Conservation (phyloP, 2,888 invertebrate species). For the Agapetus fuscipes region DNA sequence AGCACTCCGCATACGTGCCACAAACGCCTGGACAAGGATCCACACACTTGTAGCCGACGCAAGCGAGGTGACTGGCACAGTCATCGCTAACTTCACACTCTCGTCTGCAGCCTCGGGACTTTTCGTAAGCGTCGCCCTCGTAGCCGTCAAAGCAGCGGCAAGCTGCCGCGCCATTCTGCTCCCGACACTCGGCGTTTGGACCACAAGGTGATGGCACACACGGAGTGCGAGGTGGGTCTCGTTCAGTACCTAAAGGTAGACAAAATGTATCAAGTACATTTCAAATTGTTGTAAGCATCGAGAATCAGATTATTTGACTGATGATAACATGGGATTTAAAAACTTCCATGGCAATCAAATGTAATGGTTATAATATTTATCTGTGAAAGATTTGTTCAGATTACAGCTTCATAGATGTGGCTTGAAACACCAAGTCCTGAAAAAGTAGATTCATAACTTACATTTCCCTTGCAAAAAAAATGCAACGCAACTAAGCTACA, state of each 20-base stretch:
- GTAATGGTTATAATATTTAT: background rate
- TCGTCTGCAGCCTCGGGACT: slow-evolving; percentile 53
- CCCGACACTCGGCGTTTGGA: slow-evolving; percentile 73
- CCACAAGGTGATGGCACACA: slow-evolving; percentile 80
- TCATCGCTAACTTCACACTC: slow-evolving; percentile 76
- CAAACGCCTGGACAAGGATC: slow-evolving; percentile 81
- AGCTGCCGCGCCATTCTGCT: slow-evolving; percentile 75
- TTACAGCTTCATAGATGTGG: too few relatives aligned
- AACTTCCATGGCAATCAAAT: slow-evolving; percentile 3
- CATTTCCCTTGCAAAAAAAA: too few relatives aligned
- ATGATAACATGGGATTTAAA: slow-evolving; percentile 24
- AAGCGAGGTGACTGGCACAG: slow-evolving; percentile 62
- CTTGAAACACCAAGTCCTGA: too few relatives aligned
- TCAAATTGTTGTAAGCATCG: too few relatives aligned
- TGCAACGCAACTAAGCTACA: too few relatives aligned
- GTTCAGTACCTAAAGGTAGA: slow-evolving; percentile 51
- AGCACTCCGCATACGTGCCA: slow-evolving; percentile 69
- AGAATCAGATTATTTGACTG: too few relatives aligned
- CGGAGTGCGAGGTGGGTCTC: slow-evolving; percentile 58
- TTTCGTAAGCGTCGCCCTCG: slow-evolving; percentile 74
- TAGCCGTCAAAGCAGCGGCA: slow-evolving; percentile 71
- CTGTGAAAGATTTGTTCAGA: too few relatives aligned
- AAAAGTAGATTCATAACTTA: too few relatives aligned
- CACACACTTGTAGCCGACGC: slow-evolving; percentile 72
- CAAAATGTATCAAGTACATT: too few relatives aligned